Evolutionary conservation across 2,113 vertebrate species (phyloP).

Genomic region (Mesoclemmys tuberculata): DNA sequence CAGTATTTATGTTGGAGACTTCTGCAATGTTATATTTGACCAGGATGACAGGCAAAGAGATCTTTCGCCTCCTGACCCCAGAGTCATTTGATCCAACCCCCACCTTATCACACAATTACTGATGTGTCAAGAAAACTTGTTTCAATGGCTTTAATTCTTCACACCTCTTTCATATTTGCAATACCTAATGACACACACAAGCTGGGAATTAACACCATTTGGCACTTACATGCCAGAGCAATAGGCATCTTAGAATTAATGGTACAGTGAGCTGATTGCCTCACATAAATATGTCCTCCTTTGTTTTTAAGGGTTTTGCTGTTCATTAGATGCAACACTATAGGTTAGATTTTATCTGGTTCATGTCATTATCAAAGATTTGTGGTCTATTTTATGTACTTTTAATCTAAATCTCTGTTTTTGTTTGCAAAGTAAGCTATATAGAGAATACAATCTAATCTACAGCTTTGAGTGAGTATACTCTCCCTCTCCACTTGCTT

Average conservation of each 20-base stretch:
- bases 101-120: neutral
- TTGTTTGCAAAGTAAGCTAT: neutral
- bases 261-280: neutral
- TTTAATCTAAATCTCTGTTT: neutral
- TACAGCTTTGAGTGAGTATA: neutral
- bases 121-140: neutral
- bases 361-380: neutral
- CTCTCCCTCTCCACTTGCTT: neutral
- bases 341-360: neutral
- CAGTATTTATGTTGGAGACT: neutral
- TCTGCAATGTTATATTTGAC: neutral
- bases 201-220: neutral
- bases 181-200: neutral
- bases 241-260: neutral
- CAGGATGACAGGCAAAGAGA: conserved; percentile 20
- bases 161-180: conserved; percentile 19
- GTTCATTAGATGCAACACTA: neutral
- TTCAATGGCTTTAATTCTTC: neutral
- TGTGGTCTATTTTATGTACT: neutral
- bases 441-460: neutral
- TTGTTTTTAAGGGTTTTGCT: neutral
- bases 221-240: accelerated
- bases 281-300: neutral
- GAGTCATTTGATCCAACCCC: neutral
- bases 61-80: conserved; percentile 31